phyloP scores from a whole-genome alignment of 2,113 vertebrate species.

The Sinocyclocheilus anshuiensis region DNA sequence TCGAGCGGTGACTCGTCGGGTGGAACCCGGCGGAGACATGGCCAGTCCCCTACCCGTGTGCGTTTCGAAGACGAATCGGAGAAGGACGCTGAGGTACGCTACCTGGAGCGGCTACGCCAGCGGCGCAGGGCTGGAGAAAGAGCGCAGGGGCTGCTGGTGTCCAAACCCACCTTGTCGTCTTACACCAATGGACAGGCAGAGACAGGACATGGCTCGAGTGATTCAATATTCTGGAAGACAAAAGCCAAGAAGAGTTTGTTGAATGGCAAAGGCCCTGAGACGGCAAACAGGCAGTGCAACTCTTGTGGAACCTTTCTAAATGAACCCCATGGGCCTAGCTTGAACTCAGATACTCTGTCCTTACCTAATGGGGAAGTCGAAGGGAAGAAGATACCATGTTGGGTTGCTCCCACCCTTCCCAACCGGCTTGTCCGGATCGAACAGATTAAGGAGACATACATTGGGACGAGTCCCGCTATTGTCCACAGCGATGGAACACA shows the following conservation, averaged over 20 bases:
- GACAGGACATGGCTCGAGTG: constrained; percentile 6
- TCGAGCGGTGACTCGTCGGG: constrained; percentile 73
- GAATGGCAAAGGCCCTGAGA: neutral
- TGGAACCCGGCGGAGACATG: constrained; percentile 60
- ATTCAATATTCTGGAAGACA: constrained; percentile 26
- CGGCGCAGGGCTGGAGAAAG: constrained; percentile 64
- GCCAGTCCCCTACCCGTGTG: constrained; percentile 76
- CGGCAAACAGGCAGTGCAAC: constrained; percentile 48
- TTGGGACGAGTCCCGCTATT: constrained; percentile 64
- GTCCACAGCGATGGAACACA: constrained; percentile 69
- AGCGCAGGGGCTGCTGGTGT: constrained; percentile 67
- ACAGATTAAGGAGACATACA: constrained; percentile 84
- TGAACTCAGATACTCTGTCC: neutral
- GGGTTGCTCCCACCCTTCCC: constrained; percentile 72
- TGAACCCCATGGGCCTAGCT: neutral
- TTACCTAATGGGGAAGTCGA: constrained; percentile 29
- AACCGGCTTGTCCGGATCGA: constrained; percentile 72
- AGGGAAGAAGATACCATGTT: constrained; percentile 56
- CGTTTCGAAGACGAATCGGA: constrained; percentile 90
- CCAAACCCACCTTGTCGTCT: constrained; percentile 71
- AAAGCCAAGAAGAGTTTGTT: constrained; percentile 32
- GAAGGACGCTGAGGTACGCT: constrained; percentile 82
- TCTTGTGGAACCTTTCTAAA: constrained; percentile 50
- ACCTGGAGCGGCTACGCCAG: constrained; percentile 81
- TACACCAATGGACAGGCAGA: constrained; percentile 58